Percentiles rank a stretch among this genome's conserved stretches.
These are phyloP conservation scores for Coleophora flavipennella DNA, from an alignment of 2,888 invertebrate species.

Conservation along the genomic window DNA sequence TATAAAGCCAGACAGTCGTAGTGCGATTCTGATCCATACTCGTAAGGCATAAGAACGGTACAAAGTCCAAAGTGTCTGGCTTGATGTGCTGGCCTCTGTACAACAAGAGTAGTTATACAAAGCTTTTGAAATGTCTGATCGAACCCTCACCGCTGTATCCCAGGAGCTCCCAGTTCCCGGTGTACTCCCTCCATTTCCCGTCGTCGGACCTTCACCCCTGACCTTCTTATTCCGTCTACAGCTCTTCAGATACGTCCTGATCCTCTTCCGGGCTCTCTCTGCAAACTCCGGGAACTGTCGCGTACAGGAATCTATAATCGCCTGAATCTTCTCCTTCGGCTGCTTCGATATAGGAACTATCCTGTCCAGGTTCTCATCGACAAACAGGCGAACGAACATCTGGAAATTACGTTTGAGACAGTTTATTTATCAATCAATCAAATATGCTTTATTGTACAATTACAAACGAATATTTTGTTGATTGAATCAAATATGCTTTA, in stretches of 20 bases:
- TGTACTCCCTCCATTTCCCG: constrained; percentile 46
- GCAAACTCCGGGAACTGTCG: constrained; percentile 97
- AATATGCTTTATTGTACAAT: no score
- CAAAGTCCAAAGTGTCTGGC: no score
- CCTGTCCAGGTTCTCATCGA: constrained; percentile 96
- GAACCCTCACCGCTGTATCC: constrained; percentile 87
- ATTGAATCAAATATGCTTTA: no score
- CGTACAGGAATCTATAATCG: constrained; percentile 97
- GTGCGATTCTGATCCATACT: no score
- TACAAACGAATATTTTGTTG: no score
- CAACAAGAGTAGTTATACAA: background rate
- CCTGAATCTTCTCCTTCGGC: constrained; percentile 98
- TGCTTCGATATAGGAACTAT: constrained; percentile 98
- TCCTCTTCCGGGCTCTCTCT: constrained; percentile 93
- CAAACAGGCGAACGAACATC: constrained; percentile 98
- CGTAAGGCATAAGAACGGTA: no score
- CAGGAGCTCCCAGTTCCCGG: constrained; percentile 76
- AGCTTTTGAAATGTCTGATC: constrained; percentile 26
- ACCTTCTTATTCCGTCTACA: constrained; percentile 95
- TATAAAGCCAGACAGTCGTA: no score
- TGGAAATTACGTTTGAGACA: constrained; percentile 53
- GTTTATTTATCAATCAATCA: no score
- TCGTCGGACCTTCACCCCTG: constrained; percentile 77
- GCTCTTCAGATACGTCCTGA: constrained; percentile 95
- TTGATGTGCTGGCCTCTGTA: no score